Evolutionary conservation across 2,113 vertebrate species (phyloP).

Genomic region (Cinclus mexicanus): DNA sequence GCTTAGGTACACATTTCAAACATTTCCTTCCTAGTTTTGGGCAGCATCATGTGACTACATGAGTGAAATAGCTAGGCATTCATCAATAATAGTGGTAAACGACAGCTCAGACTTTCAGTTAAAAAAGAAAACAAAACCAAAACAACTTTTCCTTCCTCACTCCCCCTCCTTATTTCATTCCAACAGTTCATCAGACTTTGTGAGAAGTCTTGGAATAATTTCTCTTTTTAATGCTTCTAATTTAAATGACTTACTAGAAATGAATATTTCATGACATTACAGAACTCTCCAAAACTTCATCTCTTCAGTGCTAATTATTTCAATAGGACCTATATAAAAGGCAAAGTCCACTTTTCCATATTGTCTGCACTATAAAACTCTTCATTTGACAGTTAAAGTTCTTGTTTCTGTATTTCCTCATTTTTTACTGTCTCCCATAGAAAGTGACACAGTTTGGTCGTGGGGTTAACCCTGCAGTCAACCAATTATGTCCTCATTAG

Average conservation of each 20-base stretch:
- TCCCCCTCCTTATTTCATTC: neutral
- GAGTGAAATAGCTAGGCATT: neutral
- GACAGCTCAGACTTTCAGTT: neutral
- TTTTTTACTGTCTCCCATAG: neutral
- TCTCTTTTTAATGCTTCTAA: constrained; percentile 7
- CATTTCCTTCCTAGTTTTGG: constrained; percentile 24
- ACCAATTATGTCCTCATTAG: neutral
- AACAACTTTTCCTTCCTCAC: neutral
- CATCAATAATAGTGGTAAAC: neutral
- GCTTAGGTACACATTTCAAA: neutral
- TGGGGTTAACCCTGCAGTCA: neutral
- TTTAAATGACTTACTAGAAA: constrained; percentile 20
- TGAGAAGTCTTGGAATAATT: constrained; percentile 14
- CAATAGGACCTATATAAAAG: neutral
- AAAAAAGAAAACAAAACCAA: neutral
- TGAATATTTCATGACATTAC: constrained; percentile 7
- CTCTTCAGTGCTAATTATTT: constrained; percentile 39
- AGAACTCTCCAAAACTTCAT: neutral
- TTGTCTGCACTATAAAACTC: neutral
- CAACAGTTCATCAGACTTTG: neutral
- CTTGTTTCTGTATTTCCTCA: neutral
- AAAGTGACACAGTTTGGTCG: neutral
- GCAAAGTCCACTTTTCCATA: neutral
- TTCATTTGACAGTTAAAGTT: neutral
- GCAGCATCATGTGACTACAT: neutral